Evolutionary conservation across 37 sponge, comb jelly and placozoan genomes (phyloP).

Genomic region (Chondrilla cf. caribensis): DNA sequence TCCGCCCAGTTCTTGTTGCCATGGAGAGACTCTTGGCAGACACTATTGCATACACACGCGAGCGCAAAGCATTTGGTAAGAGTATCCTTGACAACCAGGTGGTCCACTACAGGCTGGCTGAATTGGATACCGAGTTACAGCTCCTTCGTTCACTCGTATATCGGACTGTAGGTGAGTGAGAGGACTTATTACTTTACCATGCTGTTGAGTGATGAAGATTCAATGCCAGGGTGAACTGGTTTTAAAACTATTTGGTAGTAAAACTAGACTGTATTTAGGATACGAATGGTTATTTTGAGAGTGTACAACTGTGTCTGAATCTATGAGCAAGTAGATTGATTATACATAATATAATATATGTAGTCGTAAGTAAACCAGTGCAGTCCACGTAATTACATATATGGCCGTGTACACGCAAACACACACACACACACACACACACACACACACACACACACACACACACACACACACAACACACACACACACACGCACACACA

Average conservation of each 20-base stretch:
- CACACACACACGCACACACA: too few species aligned
- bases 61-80: constrained; percentile 89
- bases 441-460: neutral
- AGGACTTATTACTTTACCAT: neutral
- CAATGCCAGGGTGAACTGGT: too few species aligned
- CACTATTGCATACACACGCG: constrained; percentile 74
- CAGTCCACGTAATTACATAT: too few species aligned
- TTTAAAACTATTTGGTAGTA: too few species aligned
- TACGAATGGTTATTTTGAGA: too few species aligned
- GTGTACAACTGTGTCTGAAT: too few species aligned
- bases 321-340: too few species aligned
- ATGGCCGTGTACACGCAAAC: neutral
- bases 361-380: too few species aligned
- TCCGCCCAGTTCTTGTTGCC: constrained; percentile 39
- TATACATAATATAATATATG: too few species aligned
- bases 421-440: constrained; percentile 16
- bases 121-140: constrained; percentile 91
- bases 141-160: constrained; percentile 75
- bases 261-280: too few species aligned
- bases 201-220: too few species aligned
- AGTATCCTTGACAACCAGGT: constrained; percentile 88
- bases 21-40: constrained; percentile 61
- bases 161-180: constrained; percentile 54
- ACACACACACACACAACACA: too few species aligned
- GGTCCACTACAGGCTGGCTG: constrained; percentile 89